A percentile compares a stretch with the other conserved stretches of the same genome.
These are phyloP conservation scores for Cardiocondyla obscurior DNA, from an alignment of 1,140 invertebrate genomes.

Conservation along the genomic window DNA sequence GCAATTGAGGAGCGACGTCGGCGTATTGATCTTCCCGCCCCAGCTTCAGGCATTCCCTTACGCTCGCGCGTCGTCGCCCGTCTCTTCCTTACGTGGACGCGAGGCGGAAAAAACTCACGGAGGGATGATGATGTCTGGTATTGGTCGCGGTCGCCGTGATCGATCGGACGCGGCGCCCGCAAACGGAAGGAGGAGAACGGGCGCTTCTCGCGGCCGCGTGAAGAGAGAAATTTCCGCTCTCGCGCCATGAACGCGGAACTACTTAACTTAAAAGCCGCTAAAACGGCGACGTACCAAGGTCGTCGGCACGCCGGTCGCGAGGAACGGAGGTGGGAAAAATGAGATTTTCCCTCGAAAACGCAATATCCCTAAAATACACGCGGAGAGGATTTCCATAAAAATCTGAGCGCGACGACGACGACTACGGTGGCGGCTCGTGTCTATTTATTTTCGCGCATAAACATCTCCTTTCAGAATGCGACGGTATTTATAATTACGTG, in stretches of 20 bases:
- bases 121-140: constrained; percentile 44
- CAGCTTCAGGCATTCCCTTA: constrained; percentile 38
- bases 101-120: constrained; percentile 39
- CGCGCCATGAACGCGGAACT: constrained; percentile 19
- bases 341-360: constrained; percentile 22
- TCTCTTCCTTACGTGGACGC: constrained; percentile 36
- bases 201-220: no score
- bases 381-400: constrained; percentile 19
- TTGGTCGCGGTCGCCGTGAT: constrained; percentile 43
- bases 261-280: constrained; percentile 57
- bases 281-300: constrained; percentile 52
- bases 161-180: constrained; percentile 22
- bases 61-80: constrained; percentile 17
- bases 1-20: constrained; percentile 23
- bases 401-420: neutral
- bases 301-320: neutral
- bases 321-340: neutral
- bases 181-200: constrained; percentile 26
- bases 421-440: neutral
- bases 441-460: constrained; percentile 10
- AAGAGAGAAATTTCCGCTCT: constrained; percentile 39
- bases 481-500: constrained; percentile 28
- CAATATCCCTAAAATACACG: constrained; percentile 20
- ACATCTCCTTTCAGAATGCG: constrained; percentile 10
- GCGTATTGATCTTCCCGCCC: constrained; percentile 29